phyloP scores from a whole-genome alignment of 1,140 invertebrate species.

The Drosophila mojavensis region DNA sequence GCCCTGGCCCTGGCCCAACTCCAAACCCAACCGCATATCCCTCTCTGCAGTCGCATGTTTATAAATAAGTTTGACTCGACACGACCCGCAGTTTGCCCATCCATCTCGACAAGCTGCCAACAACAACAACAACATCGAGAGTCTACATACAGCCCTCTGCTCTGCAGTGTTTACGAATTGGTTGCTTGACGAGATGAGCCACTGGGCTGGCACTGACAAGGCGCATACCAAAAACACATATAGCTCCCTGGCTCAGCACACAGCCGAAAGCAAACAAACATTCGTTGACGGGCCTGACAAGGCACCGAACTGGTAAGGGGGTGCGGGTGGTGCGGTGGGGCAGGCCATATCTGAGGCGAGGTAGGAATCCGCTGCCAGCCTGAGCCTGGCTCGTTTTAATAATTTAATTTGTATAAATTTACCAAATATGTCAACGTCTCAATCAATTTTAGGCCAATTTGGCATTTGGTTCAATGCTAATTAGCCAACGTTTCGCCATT shows the following conservation, averaged over 20 bases:
- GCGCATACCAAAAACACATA: constrained; percentile 51
- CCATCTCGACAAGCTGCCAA: constrained; percentile 33
- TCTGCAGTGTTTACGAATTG: background rate
- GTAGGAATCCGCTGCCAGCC: background rate
- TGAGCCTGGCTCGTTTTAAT: constrained; percentile 47
- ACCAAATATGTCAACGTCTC: constrained; percentile 65
- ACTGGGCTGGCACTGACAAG: constrained; percentile 72
- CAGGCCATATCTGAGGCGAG: too few relatives aligned
- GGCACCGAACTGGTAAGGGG: constrained; percentile 5
- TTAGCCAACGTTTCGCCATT: constrained; percentile 42
- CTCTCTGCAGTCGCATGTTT: constrained; percentile 35
- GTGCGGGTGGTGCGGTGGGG: background rate
- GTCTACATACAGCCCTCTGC: background rate
- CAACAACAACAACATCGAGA: constrained; percentile 35
- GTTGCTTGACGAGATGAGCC: constrained; percentile 42
- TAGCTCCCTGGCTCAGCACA: constrained; percentile 15
- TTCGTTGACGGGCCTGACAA: constrained; percentile 65
- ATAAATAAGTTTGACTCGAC: constrained; percentile 62
- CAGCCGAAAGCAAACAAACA: constrained; percentile 44
- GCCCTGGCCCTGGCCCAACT: background rate
- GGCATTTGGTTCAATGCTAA: constrained; percentile 33
- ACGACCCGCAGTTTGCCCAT: constrained; percentile 66
- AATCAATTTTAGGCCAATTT: constrained; percentile 52
- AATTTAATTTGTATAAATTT: constrained; percentile 81
- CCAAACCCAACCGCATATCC: constrained; percentile 15